These are phyloP conservation scores for Notospermus geniculatus DNA, from an alignment of 1,140 invertebrate genomes.

Conservation along the genomic window DNA sequence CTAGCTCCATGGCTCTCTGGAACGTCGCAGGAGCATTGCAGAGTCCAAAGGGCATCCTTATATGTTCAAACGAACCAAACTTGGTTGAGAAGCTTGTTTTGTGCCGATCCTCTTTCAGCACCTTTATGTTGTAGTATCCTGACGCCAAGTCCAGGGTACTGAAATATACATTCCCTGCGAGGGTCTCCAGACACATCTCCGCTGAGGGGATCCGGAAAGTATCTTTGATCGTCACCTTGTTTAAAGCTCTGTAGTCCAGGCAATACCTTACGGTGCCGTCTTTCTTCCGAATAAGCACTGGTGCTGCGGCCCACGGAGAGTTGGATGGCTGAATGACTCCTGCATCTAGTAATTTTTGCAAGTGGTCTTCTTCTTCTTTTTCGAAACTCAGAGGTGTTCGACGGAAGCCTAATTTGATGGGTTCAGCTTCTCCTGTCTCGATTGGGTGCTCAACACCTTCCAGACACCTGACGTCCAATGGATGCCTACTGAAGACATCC, in stretches of 20 bases:
- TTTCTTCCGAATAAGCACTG: constrained; percentile 5
- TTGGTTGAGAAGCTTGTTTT: constrained; percentile 23
- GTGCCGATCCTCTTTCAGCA: constrained; percentile 11
- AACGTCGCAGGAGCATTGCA: constrained; percentile 38
- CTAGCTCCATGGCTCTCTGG: constrained; percentile 32
- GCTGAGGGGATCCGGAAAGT: neutral
- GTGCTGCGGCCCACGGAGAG: neutral
- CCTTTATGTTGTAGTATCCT: constrained; percentile 8
- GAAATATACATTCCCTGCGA: neutral
- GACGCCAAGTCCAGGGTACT: constrained; percentile 1
- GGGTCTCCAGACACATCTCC: neutral
- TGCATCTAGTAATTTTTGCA: neutral
- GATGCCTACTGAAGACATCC: no score
- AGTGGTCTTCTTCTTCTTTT: neutral
- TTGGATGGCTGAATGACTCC: constrained; percentile 4
- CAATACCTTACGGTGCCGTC: neutral
- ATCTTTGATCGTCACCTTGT: neutral
- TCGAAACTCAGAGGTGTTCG: neutral
- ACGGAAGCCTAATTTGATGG: neutral
- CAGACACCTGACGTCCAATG: no score
- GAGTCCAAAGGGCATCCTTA: constrained; percentile 35
- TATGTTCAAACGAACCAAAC: constrained; percentile 27
- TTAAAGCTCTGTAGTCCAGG: constrained; percentile 8
- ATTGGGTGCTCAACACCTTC: no score
- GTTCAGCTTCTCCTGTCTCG: no score